Conservation (phyloP, 1,140 invertebrate genomes). For the Drosophila sp. region DNA sequence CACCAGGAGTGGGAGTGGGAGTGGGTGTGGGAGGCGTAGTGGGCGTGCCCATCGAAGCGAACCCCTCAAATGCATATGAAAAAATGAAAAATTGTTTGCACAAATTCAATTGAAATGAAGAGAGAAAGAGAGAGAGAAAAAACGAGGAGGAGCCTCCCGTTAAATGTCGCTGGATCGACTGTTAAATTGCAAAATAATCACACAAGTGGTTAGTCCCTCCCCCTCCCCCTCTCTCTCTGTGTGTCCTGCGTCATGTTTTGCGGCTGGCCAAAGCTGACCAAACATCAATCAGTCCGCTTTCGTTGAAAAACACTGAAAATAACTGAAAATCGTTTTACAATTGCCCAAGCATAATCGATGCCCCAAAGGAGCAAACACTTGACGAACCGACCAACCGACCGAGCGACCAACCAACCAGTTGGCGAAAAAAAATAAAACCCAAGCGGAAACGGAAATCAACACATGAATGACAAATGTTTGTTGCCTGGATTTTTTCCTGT, state of each 20-base stretch:
- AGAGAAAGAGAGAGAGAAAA: background rate
- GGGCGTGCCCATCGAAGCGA: conserved; percentile 53
- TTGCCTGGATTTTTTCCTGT: background rate
- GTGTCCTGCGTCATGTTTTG: conserved; percentile 70
- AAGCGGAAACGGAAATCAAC: conserved; percentile 81
- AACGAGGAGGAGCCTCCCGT: conserved; percentile 8
- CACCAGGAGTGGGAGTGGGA: too few species aligned
- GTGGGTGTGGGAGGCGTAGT: too few species aligned
- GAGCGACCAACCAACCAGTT: conserved; percentile 20
- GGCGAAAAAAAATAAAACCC: conserved; percentile 2
- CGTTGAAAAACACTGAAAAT: conserved; percentile 42
- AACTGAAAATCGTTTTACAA: conserved; percentile 82
- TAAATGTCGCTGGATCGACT: conserved; percentile 62
- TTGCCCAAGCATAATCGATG: conserved; percentile 76
- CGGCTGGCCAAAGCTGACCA: conserved; percentile 45
- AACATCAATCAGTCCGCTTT: conserved; percentile 66
- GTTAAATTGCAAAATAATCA: conserved; percentile 80
- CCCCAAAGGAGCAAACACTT: conserved; percentile 82
- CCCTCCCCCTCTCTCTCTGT: background rate
- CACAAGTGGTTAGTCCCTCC: conserved; percentile 49
- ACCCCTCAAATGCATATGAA: conserved; percentile 63
- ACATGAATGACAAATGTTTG: conserved; percentile 82
- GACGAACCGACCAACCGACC: background rate
- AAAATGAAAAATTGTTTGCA: conserved; percentile 49
- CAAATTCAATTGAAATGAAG: conserved; percentile 68